Conservation (phyloP, 2,113 vertebrate genomes). For the Tetrax tetrax region DNA sequence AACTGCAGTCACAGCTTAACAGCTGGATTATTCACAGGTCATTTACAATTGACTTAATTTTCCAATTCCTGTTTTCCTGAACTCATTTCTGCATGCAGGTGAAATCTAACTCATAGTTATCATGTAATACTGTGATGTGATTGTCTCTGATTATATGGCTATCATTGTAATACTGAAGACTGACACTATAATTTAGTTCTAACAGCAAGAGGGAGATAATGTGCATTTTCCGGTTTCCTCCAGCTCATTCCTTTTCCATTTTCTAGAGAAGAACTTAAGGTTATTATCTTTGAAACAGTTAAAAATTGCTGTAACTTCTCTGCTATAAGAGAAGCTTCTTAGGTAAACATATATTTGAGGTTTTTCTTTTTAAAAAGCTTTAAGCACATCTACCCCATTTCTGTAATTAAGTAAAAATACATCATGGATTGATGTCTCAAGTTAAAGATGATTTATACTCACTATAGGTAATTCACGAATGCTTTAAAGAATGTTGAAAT, state of each 20-base stretch:
- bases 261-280: neutral
- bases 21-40: neutral
- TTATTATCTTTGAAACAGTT: neutral
- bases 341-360: neutral
- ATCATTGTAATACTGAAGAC: neutral
- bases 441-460: neutral
- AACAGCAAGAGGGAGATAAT: neutral
- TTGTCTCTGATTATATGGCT: neutral
- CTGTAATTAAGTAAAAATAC: neutral
- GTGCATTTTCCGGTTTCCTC: neutral
- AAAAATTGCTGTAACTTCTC: neutral
- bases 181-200: neutral
- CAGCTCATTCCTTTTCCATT: neutral
- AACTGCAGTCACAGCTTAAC: neutral
- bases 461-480: neutral
- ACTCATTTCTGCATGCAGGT: neutral
- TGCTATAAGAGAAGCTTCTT: neutral
- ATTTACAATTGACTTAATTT: neutral
- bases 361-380: neutral
- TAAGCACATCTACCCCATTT: neutral
- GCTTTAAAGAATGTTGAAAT: neutral
- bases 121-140: neutral
- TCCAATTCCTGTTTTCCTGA: neutral
- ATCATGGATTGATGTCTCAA: neutral
- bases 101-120: neutral